Percentiles rank a stretch among this genome's conserved stretches.
phyloP scores from a whole-genome alignment of 2,888 invertebrate genomes.

The Drosophila melanocephala region DNA sequence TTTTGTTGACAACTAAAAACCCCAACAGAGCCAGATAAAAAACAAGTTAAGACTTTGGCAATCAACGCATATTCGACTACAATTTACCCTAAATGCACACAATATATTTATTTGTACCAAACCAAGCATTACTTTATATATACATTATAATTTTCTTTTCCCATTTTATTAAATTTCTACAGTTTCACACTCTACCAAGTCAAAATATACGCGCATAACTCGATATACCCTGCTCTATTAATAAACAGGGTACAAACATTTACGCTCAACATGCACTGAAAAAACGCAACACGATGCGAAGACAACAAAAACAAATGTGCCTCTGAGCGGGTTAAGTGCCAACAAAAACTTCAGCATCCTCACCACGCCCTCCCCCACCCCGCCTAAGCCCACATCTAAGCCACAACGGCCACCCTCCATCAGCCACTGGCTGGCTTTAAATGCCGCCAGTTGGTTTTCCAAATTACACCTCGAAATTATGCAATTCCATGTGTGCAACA shows the following conservation, averaged over 20 bases:
- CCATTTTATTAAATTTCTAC: not conserved
- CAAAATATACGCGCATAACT: not conserved
- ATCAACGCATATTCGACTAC: not conserved
- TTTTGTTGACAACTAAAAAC: constrained; percentile 79
- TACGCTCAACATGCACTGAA: constrained; percentile 48
- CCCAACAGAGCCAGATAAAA: constrained; percentile 30
- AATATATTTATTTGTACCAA: not conserved
- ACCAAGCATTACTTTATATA: no score
- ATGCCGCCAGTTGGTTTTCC: constrained; percentile 53
- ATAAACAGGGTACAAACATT: constrained; percentile 26
- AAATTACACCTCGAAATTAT: constrained; percentile 76
- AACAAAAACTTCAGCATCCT: constrained; percentile 5
- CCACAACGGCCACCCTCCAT: not conserved
- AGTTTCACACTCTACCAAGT: no score
- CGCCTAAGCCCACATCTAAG: constrained; percentile 22
- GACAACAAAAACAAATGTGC: constrained; percentile 43
- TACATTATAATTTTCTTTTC: not conserved
- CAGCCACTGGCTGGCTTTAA: constrained; percentile 22
- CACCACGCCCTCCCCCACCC: not conserved
- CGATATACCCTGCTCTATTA: not conserved
- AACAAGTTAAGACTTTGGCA: constrained; percentile 13
- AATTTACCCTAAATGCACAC: not conserved
- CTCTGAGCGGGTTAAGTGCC: constrained; percentile 53
- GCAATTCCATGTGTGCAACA: constrained; percentile 66
- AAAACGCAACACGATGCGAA: constrained; percentile 26